Evolutionary conservation across 2,888 invertebrate species (phyloP), one percentile per base, ranked within the genome.

Genomic region (Dryococelus australis): DNA sequence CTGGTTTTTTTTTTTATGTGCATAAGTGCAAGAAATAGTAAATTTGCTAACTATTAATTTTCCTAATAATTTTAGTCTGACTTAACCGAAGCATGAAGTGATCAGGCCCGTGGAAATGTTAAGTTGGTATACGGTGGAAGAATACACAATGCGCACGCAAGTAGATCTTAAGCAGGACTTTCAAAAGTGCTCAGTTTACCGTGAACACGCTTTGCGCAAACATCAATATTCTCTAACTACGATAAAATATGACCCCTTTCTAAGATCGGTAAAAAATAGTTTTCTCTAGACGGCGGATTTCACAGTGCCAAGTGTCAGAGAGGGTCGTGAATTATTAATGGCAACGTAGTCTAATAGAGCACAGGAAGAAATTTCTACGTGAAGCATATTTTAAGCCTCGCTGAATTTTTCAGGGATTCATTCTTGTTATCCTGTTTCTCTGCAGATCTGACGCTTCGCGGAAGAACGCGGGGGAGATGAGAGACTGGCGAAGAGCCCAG

Each of bases 391-490:
- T 65, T n/a, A 65, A 65, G 65, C 65, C 8, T 20, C n/a, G 65
- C 65, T 65, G 65, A 65, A 65, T 65, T 65, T 65, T 65, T 65
- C 65, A 65, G 65, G n/a, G 24, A n/a, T n/a, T 65, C 65, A 24
- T 65, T 24, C 65, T 65, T n/a, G 65, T 65, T 65, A 65, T 65
- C 65, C 65, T 16, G 65, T 10, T n/a, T 65, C 65, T 24, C 65
- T 65, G n/a, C 65, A 65, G n/a, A 1, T 65, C 24, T 65, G 65
- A 16, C 65, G 65, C 65, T 51, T 65, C 65, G 65, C 65, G 16
- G 65, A 65, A 65, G 65, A 65, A 20, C 8, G 65, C 12, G 8
- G 65, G 24, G 65, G 16, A 65, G 24, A 16, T 20, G n/a, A 65
- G 65, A 65, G 65, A 9, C 24, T 65, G 24, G 65, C 65, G 8